Conservation (phyloP, 2,113 vertebrate species). For the Colossoma macropomum region DNA sequence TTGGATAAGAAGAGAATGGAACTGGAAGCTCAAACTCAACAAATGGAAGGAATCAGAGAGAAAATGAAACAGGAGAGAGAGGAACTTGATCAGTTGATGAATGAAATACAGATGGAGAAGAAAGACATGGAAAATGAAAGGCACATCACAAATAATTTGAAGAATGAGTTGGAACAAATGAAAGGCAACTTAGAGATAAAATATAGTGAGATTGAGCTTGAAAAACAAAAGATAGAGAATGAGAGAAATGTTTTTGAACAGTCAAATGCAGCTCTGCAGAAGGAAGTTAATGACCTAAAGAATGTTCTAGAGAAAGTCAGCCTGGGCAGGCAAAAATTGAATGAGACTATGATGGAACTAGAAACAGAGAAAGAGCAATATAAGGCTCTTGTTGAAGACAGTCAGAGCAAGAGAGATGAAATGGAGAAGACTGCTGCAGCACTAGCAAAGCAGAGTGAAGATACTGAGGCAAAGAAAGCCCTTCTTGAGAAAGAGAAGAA, state of each 20-base stretch:
- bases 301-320: conserved; percentile 4
- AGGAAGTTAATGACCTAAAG: conserved; percentile 7
- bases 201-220: background rate
- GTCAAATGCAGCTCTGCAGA: background rate
- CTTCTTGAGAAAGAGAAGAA: conserved; percentile 17
- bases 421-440: conserved; percentile 29
- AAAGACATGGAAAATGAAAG: conserved; percentile 1
- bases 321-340: background rate
- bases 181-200: background rate
- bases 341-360: background rate
- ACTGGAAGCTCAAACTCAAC: conserved; percentile 1
- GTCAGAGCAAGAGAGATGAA: background rate
- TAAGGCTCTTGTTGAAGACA: conserved; percentile 17
- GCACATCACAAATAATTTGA: background rate
- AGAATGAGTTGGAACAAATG: background rate
- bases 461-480: background rate
- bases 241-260: background rate
- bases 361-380: conserved; percentile 16
- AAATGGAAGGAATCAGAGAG: conserved; percentile 21
- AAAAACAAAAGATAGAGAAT: conserved; percentile 41
- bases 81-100: background rate
- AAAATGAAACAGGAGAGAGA: conserved; percentile 30
- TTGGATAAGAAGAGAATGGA: conserved; percentile 8
- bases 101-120: background rate
- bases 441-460: conserved; percentile 17